Conservation (phyloP, 2,113 vertebrate species). For the Microcebus ravelobensis region DNA sequence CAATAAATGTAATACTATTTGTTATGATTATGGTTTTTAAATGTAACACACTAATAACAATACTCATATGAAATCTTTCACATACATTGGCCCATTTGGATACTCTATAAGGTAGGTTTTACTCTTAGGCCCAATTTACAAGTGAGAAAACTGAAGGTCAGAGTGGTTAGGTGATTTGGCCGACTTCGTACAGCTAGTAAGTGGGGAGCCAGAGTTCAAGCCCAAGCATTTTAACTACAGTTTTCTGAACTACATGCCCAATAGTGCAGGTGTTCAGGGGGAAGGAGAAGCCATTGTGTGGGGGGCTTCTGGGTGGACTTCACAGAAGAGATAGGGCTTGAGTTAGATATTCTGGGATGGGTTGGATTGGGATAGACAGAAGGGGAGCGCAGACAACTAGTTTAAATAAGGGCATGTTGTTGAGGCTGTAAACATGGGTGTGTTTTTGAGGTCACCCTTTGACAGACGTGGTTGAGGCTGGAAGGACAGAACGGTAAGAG, state of each 20-base stretch:
- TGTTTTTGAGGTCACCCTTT: background rate
- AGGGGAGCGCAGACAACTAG: background rate
- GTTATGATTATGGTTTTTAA: background rate
- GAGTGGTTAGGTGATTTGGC: background rate
- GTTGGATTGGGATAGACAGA: background rate
- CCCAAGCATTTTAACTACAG: background rate
- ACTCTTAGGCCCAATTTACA: background rate
- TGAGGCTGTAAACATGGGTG: background rate
- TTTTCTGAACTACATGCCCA: background rate
- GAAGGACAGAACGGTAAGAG: background rate
- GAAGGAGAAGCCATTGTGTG: background rate
- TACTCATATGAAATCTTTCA: background rate
- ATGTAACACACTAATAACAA: background rate
- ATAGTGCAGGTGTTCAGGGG: background rate
- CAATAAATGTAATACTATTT: background rate
- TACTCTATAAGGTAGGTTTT: background rate
- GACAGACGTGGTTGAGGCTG: background rate
- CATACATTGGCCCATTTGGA: background rate
- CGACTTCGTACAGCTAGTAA: background rate
- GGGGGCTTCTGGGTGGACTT: background rate
- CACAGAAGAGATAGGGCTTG: background rate
- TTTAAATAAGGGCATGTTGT: background rate
- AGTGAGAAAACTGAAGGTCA: slow-evolving; percentile 1
- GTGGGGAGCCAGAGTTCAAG: background rate
- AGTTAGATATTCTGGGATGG: background rate